Conservation (phyloP, 2,113 vertebrate species). For the Mastomys natalensis region DNA sequence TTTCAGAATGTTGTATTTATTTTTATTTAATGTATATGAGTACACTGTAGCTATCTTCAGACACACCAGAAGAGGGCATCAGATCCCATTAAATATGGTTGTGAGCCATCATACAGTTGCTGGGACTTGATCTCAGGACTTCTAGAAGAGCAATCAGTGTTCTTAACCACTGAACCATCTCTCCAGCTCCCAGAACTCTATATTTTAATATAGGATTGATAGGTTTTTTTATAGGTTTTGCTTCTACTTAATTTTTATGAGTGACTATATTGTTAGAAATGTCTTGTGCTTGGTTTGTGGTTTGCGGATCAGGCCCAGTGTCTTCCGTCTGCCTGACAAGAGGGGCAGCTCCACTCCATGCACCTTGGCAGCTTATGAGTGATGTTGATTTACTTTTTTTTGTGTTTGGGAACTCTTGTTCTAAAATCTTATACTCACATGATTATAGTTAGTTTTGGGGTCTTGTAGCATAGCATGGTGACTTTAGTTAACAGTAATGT, state of each 20-base stretch:
- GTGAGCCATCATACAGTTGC: no score
- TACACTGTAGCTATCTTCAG: no score
- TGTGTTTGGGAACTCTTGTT: background rate
- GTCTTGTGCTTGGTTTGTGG: background rate
- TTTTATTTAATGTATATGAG: no score
- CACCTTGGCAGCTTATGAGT: background rate
- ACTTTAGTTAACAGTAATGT: background rate
- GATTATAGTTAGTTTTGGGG: background rate
- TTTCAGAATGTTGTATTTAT: background rate
- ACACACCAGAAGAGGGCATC: no score
- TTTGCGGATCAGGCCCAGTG: background rate
- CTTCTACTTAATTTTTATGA: background rate
- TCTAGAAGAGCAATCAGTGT: no score
- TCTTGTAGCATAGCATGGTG: background rate
- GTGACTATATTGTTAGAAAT: slow-evolving; percentile 9
- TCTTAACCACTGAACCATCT: no score
- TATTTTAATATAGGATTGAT: background rate
- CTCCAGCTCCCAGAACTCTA: background rate
- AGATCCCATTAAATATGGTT: no score
- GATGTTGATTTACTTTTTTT: slow-evolving; percentile 1
- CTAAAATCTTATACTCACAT: slow-evolving; percentile 33
- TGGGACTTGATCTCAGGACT: no score
- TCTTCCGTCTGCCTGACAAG: background rate
- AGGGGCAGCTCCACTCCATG: no score
- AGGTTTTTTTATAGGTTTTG: background rate